Evolutionary conservation across 1,140 invertebrate genomes (phyloP).

Genomic region (Conopomorpha cramerella): DNA sequence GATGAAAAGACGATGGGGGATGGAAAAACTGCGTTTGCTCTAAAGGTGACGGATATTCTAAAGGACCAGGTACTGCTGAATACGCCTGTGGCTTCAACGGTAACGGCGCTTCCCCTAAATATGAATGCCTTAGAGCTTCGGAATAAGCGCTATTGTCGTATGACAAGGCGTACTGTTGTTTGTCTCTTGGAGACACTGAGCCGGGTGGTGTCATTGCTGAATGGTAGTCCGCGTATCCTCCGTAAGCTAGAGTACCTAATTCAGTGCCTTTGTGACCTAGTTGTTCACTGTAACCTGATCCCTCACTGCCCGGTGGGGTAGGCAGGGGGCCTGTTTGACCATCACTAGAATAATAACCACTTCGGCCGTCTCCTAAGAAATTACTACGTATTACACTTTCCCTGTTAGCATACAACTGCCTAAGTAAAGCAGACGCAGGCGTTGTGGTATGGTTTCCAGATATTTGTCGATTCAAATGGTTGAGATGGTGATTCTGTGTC

Average conservation of each 20-base stretch:
- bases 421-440: constrained; percentile 83
- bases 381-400: constrained; percentile 93
- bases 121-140: constrained; percentile 57
- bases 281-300: constrained; percentile 77
- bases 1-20: constrained; percentile 80
- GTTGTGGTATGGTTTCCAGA: constrained; percentile 54
- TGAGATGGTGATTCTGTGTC: constrained; percentile 70
- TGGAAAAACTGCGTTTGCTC: constrained; percentile 87
- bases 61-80: constrained; percentile 62
- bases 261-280: constrained; percentile 45
- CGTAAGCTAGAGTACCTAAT: constrained; percentile 53
- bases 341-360: constrained; percentile 55
- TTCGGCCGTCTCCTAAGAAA: constrained; percentile 71
- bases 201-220: constrained; percentile 95
- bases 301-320: constrained; percentile 84
- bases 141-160: constrained; percentile 50
- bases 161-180: constrained; percentile 66
- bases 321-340: constrained; percentile 75
- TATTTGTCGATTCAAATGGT: constrained; percentile 69
- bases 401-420: constrained; percentile 89
- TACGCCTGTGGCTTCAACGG: constrained; percentile 91
- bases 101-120: constrained; percentile 70
- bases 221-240: constrained; percentile 80
- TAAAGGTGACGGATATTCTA: constrained; percentile 54
- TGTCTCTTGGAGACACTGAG: constrained; percentile 90